These are phyloP conservation scores for Equus przewalskii DNA, from an alignment of 2,113 vertebrate species.

Conservation along the genomic window DNA sequence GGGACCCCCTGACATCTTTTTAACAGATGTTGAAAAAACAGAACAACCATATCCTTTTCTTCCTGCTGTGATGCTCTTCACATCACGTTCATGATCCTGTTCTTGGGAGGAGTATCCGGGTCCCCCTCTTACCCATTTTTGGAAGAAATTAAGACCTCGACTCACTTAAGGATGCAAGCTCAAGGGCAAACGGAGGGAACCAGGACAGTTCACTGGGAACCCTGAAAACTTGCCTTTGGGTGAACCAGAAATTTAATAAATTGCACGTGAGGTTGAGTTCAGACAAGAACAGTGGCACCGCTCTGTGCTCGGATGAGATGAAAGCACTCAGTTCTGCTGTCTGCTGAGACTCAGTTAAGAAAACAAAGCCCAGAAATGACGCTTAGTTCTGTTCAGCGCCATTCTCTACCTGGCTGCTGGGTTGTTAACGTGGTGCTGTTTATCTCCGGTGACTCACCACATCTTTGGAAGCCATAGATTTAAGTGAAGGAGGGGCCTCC, in stretches of 20 bases:
- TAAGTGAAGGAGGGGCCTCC: accelerated
- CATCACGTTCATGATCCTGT: accelerated
- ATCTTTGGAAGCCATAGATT: background rate
- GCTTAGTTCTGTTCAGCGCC: no score
- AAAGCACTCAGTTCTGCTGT: accelerated
- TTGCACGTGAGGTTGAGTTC: accelerated
- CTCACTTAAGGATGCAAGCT: background rate
- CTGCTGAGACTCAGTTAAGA: accelerated
- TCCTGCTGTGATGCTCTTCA: accelerated
- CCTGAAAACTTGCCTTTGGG: background rate
- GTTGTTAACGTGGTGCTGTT: accelerated
- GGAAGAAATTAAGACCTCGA: background rate
- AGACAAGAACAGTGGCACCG: accelerated
- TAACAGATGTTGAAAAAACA: no score
- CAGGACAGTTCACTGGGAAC: background rate
- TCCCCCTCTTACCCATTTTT: background rate
- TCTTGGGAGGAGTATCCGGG: accelerated
- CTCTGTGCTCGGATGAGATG: accelerated
- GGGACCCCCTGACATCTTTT: background rate
- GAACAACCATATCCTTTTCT: accelerated
- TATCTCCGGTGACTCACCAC: accelerated
- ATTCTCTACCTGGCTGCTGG: accelerated
- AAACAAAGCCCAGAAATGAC: accelerated
- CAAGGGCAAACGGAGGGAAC: background rate
- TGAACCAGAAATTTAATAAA: background rate